Conservation (phyloP, 2,113 vertebrate species). For the Salvator merianae region DNA sequence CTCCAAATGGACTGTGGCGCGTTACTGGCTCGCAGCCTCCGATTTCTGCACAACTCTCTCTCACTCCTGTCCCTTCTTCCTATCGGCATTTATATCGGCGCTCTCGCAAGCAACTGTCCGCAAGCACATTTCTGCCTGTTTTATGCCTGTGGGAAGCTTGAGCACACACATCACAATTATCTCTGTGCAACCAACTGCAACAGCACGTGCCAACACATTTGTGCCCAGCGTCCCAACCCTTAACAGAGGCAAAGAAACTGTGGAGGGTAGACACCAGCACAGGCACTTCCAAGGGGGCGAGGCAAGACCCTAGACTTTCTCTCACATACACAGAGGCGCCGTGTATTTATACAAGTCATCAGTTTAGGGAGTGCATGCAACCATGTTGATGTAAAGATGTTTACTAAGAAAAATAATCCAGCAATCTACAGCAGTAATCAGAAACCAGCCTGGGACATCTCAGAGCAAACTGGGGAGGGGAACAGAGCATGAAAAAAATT, state of each 20-base stretch:
- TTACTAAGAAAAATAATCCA: not conserved
- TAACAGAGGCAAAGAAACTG: not conserved
- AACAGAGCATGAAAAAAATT: not conserved
- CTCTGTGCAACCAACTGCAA: not conserved
- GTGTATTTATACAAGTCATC: not conserved
- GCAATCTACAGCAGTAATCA: not conserved
- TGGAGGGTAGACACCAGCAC: not conserved
- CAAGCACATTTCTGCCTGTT: not conserved
- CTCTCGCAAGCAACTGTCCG: too few relatives aligned
- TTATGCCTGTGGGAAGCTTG: not conserved
- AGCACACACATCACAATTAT: not conserved
- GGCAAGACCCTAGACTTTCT: not conserved
- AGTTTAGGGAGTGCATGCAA: not conserved
- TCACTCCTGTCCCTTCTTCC: not conserved
- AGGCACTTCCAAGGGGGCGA: not conserved
- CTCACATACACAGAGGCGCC: not conserved
- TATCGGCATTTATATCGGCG: not conserved
- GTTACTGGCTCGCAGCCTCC: not conserved
- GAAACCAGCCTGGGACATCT: not conserved
- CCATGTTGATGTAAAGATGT: not conserved
- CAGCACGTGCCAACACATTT: not conserved
- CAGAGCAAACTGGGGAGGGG: not conserved
- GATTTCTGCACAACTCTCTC: not conserved
- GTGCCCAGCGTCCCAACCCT: not conserved
- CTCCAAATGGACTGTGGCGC: not conserved